Base-by-base conservation (phyloP, 2,113 vertebrate species). In the Eptesicus fuscus region DNA sequence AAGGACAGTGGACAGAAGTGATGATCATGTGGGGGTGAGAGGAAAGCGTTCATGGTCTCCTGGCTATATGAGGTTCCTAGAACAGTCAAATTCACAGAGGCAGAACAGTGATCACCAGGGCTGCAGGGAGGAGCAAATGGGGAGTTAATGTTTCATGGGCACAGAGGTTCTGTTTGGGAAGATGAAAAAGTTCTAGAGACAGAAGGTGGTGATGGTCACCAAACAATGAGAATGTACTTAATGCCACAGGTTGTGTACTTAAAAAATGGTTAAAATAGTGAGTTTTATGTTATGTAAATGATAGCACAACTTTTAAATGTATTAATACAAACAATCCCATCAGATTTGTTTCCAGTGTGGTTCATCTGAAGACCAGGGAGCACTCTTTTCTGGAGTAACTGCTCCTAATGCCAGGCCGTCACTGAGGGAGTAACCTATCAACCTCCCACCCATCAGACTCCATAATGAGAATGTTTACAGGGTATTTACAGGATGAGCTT, bases 401-500 rank as follows among this genome's bases (percentile, higher is more conserved):
- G 37, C 35, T 9, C 37, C 88, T 63, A 69, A 82, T 69, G 76
- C 77, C 85, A 88, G 88, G 2, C 44, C 92, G 53, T 77, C 95
- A 53, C 94, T 70, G 78, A 94, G 25, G 95, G 93, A 96, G 83
- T 92, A 95, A 93, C 83, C 94, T 51, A 80, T 88, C 28, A 44
- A 91, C 35, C 61, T 91, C 78, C 79, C 67, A 86, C 59, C 91
- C 89, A 90, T 93, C 77, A 94, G 96, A 91, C 91, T 83, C 98
- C 80, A 92, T 67, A 96, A 79, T 94, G 91, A 92, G 71, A 88
- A 86, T 69, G 20, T 92, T 96, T 92, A 93, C 91, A 92, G 96
- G 84, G 44, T 97, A 95, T 97, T 98, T 96, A 97, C 93, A 95
- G 96, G 83, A 95, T 74, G 77, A 97, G 93, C 94, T 94, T 90